These are phyloP conservation scores for Nothobranchius kuhntae DNA, from an alignment of 2,113 vertebrate species.

Conservation along the genomic window DNA sequence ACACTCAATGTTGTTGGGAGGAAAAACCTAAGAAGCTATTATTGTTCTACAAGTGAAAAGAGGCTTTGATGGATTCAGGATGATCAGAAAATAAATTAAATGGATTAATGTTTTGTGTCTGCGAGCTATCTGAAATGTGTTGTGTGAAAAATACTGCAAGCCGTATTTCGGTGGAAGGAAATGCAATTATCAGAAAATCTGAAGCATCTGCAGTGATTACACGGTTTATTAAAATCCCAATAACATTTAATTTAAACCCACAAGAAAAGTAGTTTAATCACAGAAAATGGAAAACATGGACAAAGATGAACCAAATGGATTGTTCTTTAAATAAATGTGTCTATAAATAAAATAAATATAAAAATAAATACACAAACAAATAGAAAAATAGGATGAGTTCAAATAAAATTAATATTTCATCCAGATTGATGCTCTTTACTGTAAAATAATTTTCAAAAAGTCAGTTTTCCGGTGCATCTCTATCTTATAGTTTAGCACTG, in stretches of 20 bases:
- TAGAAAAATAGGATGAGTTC: constrained; percentile 10
- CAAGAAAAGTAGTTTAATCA: background rate
- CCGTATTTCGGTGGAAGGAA: background rate
- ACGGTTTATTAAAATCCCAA: constrained; percentile 47
- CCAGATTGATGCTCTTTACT: no score
- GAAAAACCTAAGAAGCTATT: background rate
- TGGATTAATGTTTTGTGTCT: background rate
- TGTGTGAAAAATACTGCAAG: background rate
- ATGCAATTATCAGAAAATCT: constrained; percentile 5
- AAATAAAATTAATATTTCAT: background rate
- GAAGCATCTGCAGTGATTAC: background rate
- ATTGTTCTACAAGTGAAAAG: background rate
- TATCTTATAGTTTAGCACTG: constrained; percentile 84
- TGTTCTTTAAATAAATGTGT: constrained; percentile 1
- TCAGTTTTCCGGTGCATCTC: constrained; percentile 14
- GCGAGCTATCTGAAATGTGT: background rate
- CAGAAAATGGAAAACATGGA: background rate
- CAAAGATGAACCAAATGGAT: background rate
- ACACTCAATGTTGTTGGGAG: background rate
- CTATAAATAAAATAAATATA: constrained; percentile 67
- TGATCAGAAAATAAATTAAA: background rate
- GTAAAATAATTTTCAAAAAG: background rate
- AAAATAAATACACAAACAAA: background rate
- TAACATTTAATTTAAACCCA: constrained; percentile 1
- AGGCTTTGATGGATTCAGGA: background rate